Evolutionary conservation across 1,140 invertebrate species (phyloP).

Genomic region (Bombyx mandarina): DNA sequence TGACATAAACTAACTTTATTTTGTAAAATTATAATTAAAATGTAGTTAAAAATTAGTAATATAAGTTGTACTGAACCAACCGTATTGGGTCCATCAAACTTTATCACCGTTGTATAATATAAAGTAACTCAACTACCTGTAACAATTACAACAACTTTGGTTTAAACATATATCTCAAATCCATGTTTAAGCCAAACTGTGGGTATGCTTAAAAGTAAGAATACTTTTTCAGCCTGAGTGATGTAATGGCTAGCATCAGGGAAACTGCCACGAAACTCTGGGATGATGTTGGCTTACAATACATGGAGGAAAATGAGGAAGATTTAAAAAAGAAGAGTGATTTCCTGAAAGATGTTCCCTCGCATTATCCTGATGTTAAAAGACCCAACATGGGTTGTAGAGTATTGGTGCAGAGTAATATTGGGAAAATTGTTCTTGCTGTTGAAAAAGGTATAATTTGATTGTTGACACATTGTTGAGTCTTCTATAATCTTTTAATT

Average conservation of each 20-base stretch:
- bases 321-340: constrained; percentile 80
- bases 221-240: constrained; percentile 69
- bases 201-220: neutral
- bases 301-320: constrained; percentile 82
- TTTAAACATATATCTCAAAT: too few species aligned
- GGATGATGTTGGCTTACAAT: constrained; percentile 77
- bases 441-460: constrained; percentile 62
- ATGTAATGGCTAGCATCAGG: constrained; percentile 74
- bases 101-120: too few species aligned
- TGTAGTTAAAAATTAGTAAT: too few species aligned
- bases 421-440: constrained; percentile 79
- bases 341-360: constrained; percentile 73
- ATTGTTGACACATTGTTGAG: too few species aligned
- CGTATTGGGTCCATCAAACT: too few species aligned
- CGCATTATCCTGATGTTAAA: constrained; percentile 78
- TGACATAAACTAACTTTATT: too few species aligned
- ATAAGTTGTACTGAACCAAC: too few species aligned
- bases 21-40: too few species aligned
- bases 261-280: constrained; percentile 75
- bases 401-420: constrained; percentile 76
- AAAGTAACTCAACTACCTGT: too few species aligned
- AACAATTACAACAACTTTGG: too few species aligned
- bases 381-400: constrained; percentile 85
- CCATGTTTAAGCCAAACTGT: neutral
- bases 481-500: too few species aligned